These are phyloP conservation scores for Epiblema foenella DNA, from an alignment of 2,888 invertebrate species.

Conservation along the genomic window DNA sequence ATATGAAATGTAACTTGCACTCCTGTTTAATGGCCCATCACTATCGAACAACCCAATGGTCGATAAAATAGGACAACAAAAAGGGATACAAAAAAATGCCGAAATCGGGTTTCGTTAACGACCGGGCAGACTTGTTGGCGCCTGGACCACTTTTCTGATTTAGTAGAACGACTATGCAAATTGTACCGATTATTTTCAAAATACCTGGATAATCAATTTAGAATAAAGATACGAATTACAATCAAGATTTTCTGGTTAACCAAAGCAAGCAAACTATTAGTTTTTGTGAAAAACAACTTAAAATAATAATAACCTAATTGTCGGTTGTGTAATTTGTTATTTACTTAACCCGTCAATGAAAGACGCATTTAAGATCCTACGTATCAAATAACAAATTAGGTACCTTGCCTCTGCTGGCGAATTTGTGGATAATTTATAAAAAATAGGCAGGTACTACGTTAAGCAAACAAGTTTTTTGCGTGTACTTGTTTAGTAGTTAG, in stretches of 20 bases:
- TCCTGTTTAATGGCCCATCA: constrained; percentile 23
- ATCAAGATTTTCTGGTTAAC: neutral
- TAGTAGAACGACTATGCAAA: constrained; percentile 14
- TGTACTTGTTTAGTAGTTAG: neutral
- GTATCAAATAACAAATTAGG: neutral
- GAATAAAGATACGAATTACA: neutral
- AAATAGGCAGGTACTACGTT: no score
- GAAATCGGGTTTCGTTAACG: constrained; percentile 51
- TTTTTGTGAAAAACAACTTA: no score
- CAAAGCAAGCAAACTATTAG: no score
- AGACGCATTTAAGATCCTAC: neutral
- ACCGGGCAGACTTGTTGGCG: constrained; percentile 64
- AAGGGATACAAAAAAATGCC: constrained; percentile 38
- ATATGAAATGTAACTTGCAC: neutral
- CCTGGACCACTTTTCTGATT: constrained; percentile 52
- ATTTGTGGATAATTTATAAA: no score
- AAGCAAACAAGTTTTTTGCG: no score
- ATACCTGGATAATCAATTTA: neutral
- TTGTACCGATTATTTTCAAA: neutral
- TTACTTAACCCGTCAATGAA: neutral
- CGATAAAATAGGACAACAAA: constrained; percentile 41
- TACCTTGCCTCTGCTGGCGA: no score
- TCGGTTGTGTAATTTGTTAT: neutral
- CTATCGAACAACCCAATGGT: constrained; percentile 30
- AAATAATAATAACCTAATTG: neutral